Conservation (phyloP, 2,797 vertebrate species). For the Psittacula echo region DNA sequence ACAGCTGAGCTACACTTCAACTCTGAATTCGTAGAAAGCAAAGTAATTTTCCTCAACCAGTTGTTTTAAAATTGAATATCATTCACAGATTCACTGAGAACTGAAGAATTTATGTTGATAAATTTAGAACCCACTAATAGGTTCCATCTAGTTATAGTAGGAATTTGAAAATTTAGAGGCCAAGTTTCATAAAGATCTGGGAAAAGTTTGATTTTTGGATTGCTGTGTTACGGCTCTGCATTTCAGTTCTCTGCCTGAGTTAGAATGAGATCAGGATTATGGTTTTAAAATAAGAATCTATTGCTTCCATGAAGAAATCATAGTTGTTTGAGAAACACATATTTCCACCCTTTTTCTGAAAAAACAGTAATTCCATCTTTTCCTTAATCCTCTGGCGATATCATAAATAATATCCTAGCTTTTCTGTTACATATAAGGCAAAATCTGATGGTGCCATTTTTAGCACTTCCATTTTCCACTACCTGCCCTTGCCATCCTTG, state of each 20-base stretch:
- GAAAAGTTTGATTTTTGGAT: neutral
- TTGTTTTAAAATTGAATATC: neutral
- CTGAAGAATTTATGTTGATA: neutral
- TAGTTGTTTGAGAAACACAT: neutral
- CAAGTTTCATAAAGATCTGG: neutral
- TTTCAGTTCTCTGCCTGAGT: neutral
- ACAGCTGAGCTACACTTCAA: neutral
- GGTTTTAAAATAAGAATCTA: neutral
- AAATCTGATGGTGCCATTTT: neutral
- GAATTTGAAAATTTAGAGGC: neutral
- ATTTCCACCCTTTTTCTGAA: neutral
- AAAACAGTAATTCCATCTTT: neutral
- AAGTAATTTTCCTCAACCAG: neutral
- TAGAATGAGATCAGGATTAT: neutral
- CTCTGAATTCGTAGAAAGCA: slow-evolving; percentile 14
- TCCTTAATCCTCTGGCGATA: neutral
- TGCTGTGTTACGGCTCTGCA: neutral
- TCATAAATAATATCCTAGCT: neutral
- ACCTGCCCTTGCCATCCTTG: neutral
- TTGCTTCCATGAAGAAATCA: neutral
- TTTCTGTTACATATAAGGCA: neutral
- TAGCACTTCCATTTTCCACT: neutral
- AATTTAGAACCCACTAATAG: neutral
- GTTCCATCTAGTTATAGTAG: neutral
- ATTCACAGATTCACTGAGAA: neutral